Evolutionary conservation across 2,888 invertebrate species (phyloP), one percentile per base, ranked within the genome.

Genomic region (Limnephilus auricula): DNA sequence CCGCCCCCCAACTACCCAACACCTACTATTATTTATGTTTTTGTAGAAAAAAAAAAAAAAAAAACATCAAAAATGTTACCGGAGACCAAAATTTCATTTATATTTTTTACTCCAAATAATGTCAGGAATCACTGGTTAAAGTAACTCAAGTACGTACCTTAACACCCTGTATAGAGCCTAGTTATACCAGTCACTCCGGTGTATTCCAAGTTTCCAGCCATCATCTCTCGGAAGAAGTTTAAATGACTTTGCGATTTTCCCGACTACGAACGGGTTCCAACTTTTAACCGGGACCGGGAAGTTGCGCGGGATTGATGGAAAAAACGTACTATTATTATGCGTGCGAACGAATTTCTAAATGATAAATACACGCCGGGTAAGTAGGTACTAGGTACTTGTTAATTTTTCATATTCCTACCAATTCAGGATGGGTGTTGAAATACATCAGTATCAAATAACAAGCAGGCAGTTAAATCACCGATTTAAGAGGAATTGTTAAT

Each of bases 211-310:
- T 90, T 85, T 37, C 6, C 86, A 37, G 45, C 92, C 85, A 91
- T 83, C 92, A 91, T 91, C 90, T 87, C 89, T 37, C 91, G 88
- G 82, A 82, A 32, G 85, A 92, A 92, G 83, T 92, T 92, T 91
- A 91, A 92, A 92, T 92, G 92, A 91, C 92, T 92, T 92, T 90
- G 79, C 91, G 90, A 92, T 92, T 92, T 90, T 34, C 90, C 18
- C 32, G 79, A 92, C 84, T 83, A 34, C 82, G 87, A 79, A 85
- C 32, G 83, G 37, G 86, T 91, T 87, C 50, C 79, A 84, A 88
- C 85, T 90, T 90, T 82, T 90, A 92, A 83, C 92, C 45, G 82
- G 18, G 80, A 10, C 37, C 82, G 37, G 37, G 34, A 78, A 83
- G n/a, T 50, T 85, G 30, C 37, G 50, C 30, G 80, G 37, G 80